Conservation (phyloP, 1,140 invertebrate genomes). For the Chelonus insularis region DNA sequence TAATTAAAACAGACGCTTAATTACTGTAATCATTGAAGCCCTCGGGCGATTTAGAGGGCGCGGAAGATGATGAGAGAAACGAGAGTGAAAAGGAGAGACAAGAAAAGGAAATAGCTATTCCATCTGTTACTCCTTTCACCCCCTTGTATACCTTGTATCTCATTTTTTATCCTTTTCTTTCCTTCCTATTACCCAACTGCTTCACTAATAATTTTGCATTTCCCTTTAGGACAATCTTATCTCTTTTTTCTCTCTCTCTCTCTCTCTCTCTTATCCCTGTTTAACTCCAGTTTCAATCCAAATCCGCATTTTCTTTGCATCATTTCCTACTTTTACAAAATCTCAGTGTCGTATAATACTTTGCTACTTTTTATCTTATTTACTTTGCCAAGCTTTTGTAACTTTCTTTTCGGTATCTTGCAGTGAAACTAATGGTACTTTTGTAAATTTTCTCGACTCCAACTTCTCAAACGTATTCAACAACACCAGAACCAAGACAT, state of each 20-base stretch:
- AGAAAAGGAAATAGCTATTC: slow-evolving; percentile 23
- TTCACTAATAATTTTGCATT: not conserved
- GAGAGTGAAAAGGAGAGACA: not conserved
- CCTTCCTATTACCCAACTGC: not conserved
- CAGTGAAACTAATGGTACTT: too few species aligned
- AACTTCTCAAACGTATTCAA: too few species aligned
- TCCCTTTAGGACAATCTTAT: not conserved
- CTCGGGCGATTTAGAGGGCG: slow-evolving; percentile 1
- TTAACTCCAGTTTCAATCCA: not conserved
- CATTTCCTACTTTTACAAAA: too few species aligned
- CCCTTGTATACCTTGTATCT: not conserved
- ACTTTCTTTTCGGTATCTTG: too few species aligned
- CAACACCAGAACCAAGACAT: too few species aligned
- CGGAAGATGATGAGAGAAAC: not conserved
- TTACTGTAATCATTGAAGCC: slow-evolving; percentile 37
- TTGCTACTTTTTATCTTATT: too few species aligned
- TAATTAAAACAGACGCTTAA: slow-evolving; percentile 43
- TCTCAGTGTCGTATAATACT: too few species aligned
- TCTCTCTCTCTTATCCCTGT: not conserved
- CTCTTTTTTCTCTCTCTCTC: too few species aligned
- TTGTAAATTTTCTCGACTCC: too few species aligned
- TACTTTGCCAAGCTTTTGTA: too few species aligned
- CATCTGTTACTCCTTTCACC: slow-evolving; percentile 7
- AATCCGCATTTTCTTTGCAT: not conserved
- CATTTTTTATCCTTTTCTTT: not conserved